These are phyloP conservation scores for Diaperis boleti DNA, from an alignment of 2,888 invertebrate genomes.

Conservation along the genomic window DNA sequence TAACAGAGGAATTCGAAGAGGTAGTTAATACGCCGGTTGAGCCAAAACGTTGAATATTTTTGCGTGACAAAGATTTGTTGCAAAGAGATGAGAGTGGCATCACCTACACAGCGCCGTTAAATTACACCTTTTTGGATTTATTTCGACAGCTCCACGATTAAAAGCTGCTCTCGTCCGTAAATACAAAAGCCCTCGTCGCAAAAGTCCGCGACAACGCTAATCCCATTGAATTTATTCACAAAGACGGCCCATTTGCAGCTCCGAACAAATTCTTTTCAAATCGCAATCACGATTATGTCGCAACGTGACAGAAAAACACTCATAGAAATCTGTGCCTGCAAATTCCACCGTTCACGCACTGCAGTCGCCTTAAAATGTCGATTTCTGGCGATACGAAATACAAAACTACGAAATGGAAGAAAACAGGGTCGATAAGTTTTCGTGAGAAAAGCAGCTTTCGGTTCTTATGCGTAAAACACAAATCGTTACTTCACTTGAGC, in stretches of 20 bases:
- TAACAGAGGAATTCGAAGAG: too few relatives aligned
- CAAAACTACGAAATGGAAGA: slow-evolving; percentile 11
- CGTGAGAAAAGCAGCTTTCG: slow-evolving; percentile 19
- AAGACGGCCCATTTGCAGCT: slow-evolving; percentile 22
- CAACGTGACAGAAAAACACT: slow-evolving; percentile 27
- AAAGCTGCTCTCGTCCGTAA: slow-evolving; percentile 1
- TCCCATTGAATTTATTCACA: slow-evolving; percentile 16
- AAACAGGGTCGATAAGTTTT: slow-evolving; percentile 14
- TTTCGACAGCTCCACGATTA: slow-evolving; percentile 7
- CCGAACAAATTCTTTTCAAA: slow-evolving; percentile 27
- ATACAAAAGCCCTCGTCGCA: background rate
- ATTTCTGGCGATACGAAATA: slow-evolving; percentile 25
- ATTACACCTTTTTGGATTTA: slow-evolving; percentile 3
- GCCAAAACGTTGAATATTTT: too few relatives aligned
- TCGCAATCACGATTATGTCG: slow-evolving; percentile 25
- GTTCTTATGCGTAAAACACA: slow-evolving; percentile 19
- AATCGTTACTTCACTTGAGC: slow-evolving; percentile 26
- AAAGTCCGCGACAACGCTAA: slow-evolving; percentile 7
- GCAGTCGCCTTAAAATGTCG: slow-evolving; percentile 19
- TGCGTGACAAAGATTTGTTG: too few relatives aligned
- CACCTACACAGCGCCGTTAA: background rate
- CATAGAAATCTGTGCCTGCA: slow-evolving; percentile 23
- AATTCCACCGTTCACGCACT: slow-evolving; percentile 11
- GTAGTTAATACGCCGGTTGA: too few relatives aligned
- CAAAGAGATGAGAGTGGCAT: background rate